These are phyloP conservation scores for Dascillus cervinus DNA, from an alignment of 2,888 invertebrate species.

Conservation along the genomic window DNA sequence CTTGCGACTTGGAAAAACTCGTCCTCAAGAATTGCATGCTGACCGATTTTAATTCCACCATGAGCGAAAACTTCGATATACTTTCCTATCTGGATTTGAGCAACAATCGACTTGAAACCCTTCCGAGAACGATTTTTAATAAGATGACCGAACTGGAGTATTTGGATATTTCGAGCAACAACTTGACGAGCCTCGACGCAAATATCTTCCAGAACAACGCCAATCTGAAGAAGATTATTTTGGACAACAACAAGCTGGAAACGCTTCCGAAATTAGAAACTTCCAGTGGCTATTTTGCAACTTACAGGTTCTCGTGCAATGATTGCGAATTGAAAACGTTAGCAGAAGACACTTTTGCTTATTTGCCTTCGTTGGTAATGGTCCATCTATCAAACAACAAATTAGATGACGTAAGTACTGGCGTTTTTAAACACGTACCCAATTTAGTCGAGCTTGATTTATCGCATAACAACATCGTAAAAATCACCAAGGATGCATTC, in stretches of 20 bases:
- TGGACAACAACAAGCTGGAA: conserved; percentile 63
- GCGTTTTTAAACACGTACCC: conserved; percentile 48
- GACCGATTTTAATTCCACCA: conserved; percentile 54
- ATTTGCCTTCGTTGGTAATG: conserved; percentile 62
- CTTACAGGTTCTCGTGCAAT: conserved; percentile 65
- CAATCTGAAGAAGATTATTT: conserved; percentile 59
- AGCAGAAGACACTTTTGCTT: conserved; percentile 56
- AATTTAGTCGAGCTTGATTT: conserved; percentile 63
- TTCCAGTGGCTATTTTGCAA: conserved; percentile 52
- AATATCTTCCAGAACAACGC: conserved; percentile 63
- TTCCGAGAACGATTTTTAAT: conserved; percentile 62
- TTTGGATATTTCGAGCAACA: conserved; percentile 68
- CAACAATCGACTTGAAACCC: conserved; percentile 60
- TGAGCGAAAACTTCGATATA: conserved; percentile 56
- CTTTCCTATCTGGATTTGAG: conserved; percentile 61
- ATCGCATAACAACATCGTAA: conserved; percentile 59
- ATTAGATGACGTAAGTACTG: conserved; percentile 47
- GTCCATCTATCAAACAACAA: conserved; percentile 60
- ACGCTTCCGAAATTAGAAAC: conserved; percentile 62
- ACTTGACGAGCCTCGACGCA: conserved; percentile 57
- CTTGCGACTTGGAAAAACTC: conserved; percentile 56
- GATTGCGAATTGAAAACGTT: conserved; percentile 62
- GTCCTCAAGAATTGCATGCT: conserved; percentile 64
- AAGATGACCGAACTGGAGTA: conserved; percentile 58
- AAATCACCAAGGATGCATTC: conserved; percentile 56